phyloP scores from a whole-genome alignment of 2,113 vertebrate genomes.

The Passer domesticus region DNA sequence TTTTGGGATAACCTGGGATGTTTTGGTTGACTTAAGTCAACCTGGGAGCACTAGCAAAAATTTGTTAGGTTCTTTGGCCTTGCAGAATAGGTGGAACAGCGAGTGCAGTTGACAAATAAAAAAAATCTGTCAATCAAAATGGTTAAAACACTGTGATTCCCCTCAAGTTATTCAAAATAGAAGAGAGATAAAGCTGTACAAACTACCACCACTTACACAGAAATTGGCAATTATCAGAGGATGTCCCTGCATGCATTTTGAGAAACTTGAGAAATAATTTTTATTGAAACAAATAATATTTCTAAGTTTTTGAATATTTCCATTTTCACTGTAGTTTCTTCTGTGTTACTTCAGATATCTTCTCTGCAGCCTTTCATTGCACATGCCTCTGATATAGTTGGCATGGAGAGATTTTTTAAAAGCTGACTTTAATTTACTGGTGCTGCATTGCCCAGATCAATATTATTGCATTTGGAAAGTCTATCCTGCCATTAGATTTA shows the following conservation, averaged over 20 bases:
- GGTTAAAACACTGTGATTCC: neutral
- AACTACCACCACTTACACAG: neutral
- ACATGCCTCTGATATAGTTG: neutral
- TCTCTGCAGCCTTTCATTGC: neutral
- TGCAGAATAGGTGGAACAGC: neutral
- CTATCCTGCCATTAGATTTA: constrained; percentile 27
- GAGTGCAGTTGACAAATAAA: neutral
- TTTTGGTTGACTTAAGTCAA: neutral
- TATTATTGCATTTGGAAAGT: neutral
- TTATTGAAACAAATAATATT: neutral
- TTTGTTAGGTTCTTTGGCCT: neutral
- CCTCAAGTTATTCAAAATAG: neutral
- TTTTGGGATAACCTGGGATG: neutral
- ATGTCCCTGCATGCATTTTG: neutral
- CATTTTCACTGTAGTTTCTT: neutral
- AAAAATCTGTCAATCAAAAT: neutral
- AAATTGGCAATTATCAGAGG: neutral
- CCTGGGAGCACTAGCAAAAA: neutral
- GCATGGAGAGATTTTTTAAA: neutral
- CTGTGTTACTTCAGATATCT: neutral
- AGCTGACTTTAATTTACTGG: constrained; percentile 31
- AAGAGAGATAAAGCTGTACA: neutral
- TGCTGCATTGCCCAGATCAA: constrained; percentile 11
- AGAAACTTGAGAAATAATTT: neutral
- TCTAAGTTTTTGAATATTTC: neutral